Evolutionary conservation across 2,113 vertebrate genomes (phyloP).

Genomic region (Ancistrus triradiatus): DNA sequence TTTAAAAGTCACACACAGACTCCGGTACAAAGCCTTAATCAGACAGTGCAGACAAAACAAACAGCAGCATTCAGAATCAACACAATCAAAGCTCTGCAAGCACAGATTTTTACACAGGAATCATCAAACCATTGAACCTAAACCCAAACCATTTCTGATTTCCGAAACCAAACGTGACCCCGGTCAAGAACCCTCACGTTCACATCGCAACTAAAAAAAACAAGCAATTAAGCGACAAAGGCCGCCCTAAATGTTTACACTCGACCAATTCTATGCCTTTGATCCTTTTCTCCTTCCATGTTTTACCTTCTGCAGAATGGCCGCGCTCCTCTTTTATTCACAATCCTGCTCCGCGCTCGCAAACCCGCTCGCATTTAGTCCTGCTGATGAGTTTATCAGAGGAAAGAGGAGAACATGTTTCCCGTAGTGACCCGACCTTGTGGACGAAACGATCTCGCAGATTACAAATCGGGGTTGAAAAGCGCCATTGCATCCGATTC

Average conservation of each 20-base stretch:
- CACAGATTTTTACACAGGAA: not conserved
- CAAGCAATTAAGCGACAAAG: not conserved
- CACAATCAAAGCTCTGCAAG: too few relatives aligned
- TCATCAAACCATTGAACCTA: not conserved
- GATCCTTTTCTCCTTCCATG: not conserved
- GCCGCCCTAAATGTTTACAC: not conserved
- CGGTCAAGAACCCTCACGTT: not conserved
- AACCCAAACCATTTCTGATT: not conserved
- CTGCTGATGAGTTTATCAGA: not conserved
- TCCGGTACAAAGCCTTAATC: not conserved
- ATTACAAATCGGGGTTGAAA: not conserved
- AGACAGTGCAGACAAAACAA: not conserved
- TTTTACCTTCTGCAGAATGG: constrained; percentile 22
- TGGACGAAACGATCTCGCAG: not conserved
- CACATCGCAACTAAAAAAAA: not conserved
- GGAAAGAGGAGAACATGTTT: not conserved
- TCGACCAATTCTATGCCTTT: not conserved
- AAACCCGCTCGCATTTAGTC: not conserved
- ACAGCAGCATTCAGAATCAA: not conserved
- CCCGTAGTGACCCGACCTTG: too few relatives aligned
- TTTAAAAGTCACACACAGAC: not conserved
- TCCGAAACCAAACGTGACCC: not conserved
- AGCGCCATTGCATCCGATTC: constrained; percentile 45
- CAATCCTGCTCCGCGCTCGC: not conserved
- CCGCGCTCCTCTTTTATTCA: not conserved